Base-by-base conservation (phyloP, 2,113 vertebrate genomes). In the Brienomyrus brachyistius region DNA sequence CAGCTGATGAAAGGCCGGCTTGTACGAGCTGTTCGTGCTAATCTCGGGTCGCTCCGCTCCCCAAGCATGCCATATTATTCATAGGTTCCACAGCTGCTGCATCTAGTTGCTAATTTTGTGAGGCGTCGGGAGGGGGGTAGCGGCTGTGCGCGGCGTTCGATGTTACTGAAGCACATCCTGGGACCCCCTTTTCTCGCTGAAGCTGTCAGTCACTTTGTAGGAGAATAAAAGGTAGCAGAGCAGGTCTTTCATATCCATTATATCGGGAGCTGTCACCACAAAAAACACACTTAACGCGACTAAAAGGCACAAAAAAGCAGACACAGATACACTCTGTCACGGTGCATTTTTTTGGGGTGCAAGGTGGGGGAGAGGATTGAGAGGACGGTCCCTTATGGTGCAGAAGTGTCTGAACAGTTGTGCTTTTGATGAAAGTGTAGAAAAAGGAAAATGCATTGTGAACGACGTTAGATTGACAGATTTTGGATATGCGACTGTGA, bases 181-280 rank as follows among this genome's bases (percentile, higher is more conserved):
- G 85, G 50, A 87, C 50, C 27, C 85, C 48, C 27, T 23, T 27
- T 19, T 56, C 11, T 51, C 45, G 13, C 48, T 31, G 83, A 87
- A n/a, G 56, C 90, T 90, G 89, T 93, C 92, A 90, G 88, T 92
- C 93, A 92, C 88, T 92, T 90, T 47, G 51, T 35, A 66, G 86
- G 88, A 54, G 27, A 54, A 87, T n/a, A 89, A 90, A 66, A 77
- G 86, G 66, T 45, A 70, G 87, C 62, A 89, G 91, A 90, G 88
- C 31, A 89, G 85, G 83, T 89, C 91, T 93, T 93, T 93, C 90
- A 93, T 93, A 91, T 89, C 45, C 88, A 90, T 91, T 87, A 90
- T 88, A 9, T 45, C 89, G 90, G 93, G 92, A 92, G 91, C 92
- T 93, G 93, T 93, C 91, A 93, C 86, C 31, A 50, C 43, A 15